Percentiles rank a stretch among this genome's conserved stretches.
These are phyloP conservation scores for Cryptocephalus primarius DNA, from an alignment of 2,888 invertebrate species.

Conservation along the genomic window DNA sequence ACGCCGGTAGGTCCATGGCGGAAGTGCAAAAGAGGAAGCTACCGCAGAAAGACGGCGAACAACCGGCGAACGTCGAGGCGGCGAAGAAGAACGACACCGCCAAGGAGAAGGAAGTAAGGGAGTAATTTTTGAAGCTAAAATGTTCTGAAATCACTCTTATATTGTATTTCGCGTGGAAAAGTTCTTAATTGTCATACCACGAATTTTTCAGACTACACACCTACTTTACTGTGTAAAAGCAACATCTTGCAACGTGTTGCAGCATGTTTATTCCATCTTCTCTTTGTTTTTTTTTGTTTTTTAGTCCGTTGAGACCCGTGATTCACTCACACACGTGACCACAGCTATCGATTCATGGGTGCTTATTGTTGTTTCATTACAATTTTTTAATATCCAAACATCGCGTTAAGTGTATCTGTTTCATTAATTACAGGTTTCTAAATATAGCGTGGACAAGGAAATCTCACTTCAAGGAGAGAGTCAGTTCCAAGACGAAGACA, in stretches of 20 bases:
- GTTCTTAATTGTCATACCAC: too few relatives aligned
- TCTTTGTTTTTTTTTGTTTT: too few relatives aligned
- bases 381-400: too few relatives aligned
- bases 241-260: too few relatives aligned
- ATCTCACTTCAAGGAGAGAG: conserved; percentile 13
- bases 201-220: too few relatives aligned
- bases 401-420: too few relatives aligned
- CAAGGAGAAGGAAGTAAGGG: neutral
- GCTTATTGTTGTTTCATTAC: too few relatives aligned
- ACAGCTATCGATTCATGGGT: too few relatives aligned
- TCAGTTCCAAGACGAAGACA: conserved; percentile 15
- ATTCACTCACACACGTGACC: too few relatives aligned
- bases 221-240: too few relatives aligned
- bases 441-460: conserved; percentile 15
- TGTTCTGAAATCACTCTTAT: neutral
- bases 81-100: conserved; percentile 2
- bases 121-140: neutral
- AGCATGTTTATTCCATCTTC: too few relatives aligned
- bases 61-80: conserved; percentile 3
- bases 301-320: too few relatives aligned
- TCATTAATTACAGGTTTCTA: conserved; percentile 3
- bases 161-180: neutral
- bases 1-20: conserved; percentile 2
- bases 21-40: conserved; percentile 5
- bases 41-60: conserved; percentile 2